phyloP scores from a whole-genome alignment of 2,888 invertebrate genomes.

The Malthinus flaveolus region DNA sequence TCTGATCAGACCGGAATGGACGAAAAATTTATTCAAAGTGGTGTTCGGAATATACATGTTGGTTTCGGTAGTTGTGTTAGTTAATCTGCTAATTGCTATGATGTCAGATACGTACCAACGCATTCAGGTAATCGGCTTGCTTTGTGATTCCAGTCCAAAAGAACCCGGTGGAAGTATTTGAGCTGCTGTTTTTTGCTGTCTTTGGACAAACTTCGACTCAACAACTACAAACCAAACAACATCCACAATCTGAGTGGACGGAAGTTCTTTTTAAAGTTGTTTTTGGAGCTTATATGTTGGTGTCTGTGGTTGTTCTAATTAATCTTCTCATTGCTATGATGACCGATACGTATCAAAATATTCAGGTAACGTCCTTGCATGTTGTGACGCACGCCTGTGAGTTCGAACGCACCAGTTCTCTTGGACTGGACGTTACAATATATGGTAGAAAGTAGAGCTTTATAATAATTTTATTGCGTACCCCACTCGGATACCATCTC shows the following conservation, averaged over 20 bases:
- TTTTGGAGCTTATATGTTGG: slow-evolving; percentile 96
- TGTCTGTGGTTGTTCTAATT: slow-evolving; percentile 97
- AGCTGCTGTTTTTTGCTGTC: slow-evolving; percentile 97
- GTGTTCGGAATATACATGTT: slow-evolving; percentile 97
- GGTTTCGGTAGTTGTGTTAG: slow-evolving; percentile 96
- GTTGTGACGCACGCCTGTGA: slow-evolving; percentile 22
- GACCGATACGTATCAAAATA: slow-evolving; percentile 99
- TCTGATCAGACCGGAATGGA: slow-evolving; percentile 79
- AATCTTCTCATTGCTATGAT: slow-evolving; percentile 99
- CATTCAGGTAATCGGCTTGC: slow-evolving; percentile 83
- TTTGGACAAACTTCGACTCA: slow-evolving; percentile 92
- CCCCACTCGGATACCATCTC: no score
- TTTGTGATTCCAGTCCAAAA: slow-evolving; percentile 81
- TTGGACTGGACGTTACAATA: slow-evolving; percentile 49
- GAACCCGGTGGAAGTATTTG: slow-evolving; percentile 91
- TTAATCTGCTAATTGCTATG: slow-evolving; percentile 99
- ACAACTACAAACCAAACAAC: slow-evolving; percentile 65
- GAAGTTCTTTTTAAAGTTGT: slow-evolving; percentile 85
- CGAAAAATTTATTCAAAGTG: slow-evolving; percentile 83
- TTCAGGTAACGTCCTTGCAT: slow-evolving; percentile 73
- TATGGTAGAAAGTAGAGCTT: slow-evolving; percentile 15
- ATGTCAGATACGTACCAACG: slow-evolving; percentile 99
- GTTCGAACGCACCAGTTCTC: slow-evolving; percentile 49
- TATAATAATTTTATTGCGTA: background rate
- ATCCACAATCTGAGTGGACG: slow-evolving; percentile 79